Percentiles rank a stretch among this genome's conserved stretches.
phyloP scores from a whole-genome alignment of 64 coral and sea anemone genomes.

The Acropora tenuis region DNA sequence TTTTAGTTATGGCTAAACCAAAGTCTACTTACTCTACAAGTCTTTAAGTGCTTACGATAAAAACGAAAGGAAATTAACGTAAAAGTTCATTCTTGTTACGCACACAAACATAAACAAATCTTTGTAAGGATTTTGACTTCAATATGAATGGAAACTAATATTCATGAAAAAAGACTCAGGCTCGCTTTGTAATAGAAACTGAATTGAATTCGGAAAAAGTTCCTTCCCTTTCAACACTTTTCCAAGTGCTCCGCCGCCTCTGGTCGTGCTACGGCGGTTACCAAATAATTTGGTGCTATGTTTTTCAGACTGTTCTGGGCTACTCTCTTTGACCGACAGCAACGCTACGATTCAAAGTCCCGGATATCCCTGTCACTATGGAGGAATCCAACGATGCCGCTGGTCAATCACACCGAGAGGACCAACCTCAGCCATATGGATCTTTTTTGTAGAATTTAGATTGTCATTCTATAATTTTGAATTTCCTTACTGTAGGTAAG shows the following conservation, averaged over 20 bases:
- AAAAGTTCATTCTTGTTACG: too few relatives aligned
- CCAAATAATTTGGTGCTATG: neutral
- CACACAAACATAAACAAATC: too few relatives aligned
- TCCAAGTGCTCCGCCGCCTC: too few relatives aligned
- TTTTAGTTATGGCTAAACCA: too few relatives aligned
- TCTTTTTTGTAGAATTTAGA: neutral
- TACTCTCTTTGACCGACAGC: neutral
- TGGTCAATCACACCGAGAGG: conserved; percentile 10
- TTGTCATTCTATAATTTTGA: neutral
- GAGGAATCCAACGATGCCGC: neutral
- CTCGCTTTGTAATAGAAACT: neutral
- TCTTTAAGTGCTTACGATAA: too few relatives aligned
- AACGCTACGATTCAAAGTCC: conserved; percentile 17
- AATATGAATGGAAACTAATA: too few relatives aligned
- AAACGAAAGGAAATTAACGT: too few relatives aligned
- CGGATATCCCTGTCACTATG: neutral
- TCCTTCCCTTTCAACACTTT: too few relatives aligned
- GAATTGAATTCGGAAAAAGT: neutral
- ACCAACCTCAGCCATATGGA: neutral
- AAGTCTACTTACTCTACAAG: too few relatives aligned
- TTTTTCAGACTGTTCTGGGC: neutral
- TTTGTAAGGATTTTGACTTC: too few relatives aligned
- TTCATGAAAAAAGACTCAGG: too few relatives aligned
- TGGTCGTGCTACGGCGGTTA: neutral
- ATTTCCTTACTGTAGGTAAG: neutral